Evolutionary conservation across 2,888 invertebrate genomes (phyloP).

Genomic region (Parapristionchus giblindavisi): DNA sequence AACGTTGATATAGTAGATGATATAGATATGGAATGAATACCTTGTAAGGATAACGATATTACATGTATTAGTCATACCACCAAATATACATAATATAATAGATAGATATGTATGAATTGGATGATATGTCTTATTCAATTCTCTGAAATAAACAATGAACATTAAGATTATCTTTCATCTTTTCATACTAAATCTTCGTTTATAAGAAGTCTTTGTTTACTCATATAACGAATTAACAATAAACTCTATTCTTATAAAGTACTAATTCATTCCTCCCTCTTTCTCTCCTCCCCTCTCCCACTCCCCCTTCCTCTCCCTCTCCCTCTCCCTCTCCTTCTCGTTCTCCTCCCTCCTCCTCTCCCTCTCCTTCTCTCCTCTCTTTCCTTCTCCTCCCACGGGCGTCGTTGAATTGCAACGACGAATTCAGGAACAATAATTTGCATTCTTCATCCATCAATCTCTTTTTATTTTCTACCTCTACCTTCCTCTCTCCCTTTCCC

Average conservation of each 20-base stretch:
- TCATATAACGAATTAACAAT: neutral
- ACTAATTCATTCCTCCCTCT: neutral
- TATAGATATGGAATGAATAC: conserved; percentile 40
- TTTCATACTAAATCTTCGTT: neutral
- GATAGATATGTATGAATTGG: conserved; percentile 67
- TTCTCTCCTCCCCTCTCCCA: neutral
- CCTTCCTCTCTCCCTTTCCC: neutral
- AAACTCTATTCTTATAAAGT: neutral
- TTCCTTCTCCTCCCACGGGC: neutral
- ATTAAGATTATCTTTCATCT: neutral
- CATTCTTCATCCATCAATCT: neutral
- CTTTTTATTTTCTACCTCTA: neutral
- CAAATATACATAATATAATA: conserved; percentile 66
- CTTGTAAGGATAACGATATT: conserved; percentile 68
- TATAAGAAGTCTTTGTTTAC: conserved; percentile 1
- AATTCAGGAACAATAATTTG: conserved; percentile 10
- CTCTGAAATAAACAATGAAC: conserved; percentile 40
- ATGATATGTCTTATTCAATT: conserved; percentile 54
- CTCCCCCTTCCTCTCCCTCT: neutral
- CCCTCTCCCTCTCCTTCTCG: neutral
- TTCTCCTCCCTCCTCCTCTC: neutral
- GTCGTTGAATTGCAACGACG: neutral
- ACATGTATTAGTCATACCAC: conserved; percentile 66
- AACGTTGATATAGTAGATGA: neutral
- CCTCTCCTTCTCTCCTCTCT: neutral